phyloP scores from a whole-genome alignment of 1,140 invertebrate species.

The Coelopa frigida region DNA sequence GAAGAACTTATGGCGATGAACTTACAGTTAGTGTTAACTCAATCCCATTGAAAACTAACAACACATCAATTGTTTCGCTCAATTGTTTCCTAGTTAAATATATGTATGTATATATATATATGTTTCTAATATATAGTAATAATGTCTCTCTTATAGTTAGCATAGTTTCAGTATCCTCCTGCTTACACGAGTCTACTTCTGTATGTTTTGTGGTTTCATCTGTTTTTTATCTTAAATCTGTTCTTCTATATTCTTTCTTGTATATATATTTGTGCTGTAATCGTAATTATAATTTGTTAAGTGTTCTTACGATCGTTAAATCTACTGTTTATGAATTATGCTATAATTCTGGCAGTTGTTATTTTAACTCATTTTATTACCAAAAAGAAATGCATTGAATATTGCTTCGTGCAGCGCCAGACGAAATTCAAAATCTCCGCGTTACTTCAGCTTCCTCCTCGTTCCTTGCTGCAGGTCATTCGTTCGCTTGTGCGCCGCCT shows the following conservation, averaged over 20 bases:
- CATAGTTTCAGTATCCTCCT: neutral
- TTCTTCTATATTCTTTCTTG: conserved; percentile 1
- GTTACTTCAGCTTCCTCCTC: no score
- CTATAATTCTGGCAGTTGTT: neutral
- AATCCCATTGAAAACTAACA: neutral
- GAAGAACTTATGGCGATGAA: no score
- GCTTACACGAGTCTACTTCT: conserved; percentile 1
- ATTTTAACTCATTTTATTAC: conserved; percentile 10
- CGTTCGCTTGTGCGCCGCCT: no score
- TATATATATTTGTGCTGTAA: neutral
- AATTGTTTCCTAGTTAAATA: neutral
- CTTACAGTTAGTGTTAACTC: neutral
- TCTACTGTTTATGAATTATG: neutral
- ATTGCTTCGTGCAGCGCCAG: no score
- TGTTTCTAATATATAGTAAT: no score
- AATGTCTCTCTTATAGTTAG: neutral
- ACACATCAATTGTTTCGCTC: conserved; percentile 2
- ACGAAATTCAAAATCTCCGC: no score
- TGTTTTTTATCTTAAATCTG: neutral
- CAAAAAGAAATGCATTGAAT: no score
- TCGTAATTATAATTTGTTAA: conserved; percentile 1
- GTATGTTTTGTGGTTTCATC: neutral
- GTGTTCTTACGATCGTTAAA: neutral
- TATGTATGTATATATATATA: neutral
- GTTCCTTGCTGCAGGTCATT: no score